These are phyloP conservation scores for Herminia tarsipennalis DNA, from an alignment of 2,888 invertebrate species.

Conservation along the genomic window DNA sequence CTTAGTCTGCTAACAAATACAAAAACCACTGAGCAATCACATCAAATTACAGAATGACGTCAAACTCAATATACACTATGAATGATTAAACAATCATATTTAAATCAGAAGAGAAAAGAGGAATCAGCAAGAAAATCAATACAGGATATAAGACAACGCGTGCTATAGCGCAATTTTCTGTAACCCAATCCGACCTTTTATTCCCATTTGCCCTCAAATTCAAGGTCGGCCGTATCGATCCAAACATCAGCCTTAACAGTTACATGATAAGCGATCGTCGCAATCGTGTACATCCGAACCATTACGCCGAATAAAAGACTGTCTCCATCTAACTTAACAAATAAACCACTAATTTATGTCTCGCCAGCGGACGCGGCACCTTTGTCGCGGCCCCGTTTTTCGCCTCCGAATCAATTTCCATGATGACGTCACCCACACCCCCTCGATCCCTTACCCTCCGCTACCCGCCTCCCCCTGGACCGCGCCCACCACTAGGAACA, in stretches of 20 bases:
- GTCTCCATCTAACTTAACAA: slow-evolving; percentile 62
- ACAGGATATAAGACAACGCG: too few species aligned
- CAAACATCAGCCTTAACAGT: slow-evolving; percentile 48
- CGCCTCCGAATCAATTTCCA: slow-evolving; percentile 80
- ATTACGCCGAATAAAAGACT: slow-evolving; percentile 61
- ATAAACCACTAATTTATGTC: slow-evolving; percentile 76
- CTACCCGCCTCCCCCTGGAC: slow-evolving; percentile 25
- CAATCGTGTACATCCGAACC: slow-evolving; percentile 51
- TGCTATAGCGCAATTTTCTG: slow-evolving; percentile 24
- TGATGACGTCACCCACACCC: slow-evolving; percentile 72
- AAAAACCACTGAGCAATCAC: too few species aligned
- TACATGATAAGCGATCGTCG: slow-evolving; percentile 56
- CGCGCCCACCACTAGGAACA: slow-evolving; percentile 59
- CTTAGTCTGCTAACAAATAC: too few species aligned
- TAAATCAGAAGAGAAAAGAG: too few species aligned
- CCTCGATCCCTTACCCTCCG: slow-evolving; percentile 45
- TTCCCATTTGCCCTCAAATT: slow-evolving; percentile 27
- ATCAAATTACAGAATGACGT: too few species aligned
- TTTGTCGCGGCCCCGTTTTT: slow-evolving; percentile 78
- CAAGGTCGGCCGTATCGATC: slow-evolving; percentile 42
- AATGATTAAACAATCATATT: too few species aligned
- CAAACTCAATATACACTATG: too few species aligned
- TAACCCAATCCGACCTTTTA: slow-evolving; percentile 17
- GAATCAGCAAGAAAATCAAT: too few species aligned
- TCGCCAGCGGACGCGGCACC: slow-evolving; percentile 68